These are phyloP conservation scores for Jacana jacana DNA, from an alignment of 2,113 vertebrate species.

Conservation along the genomic window DNA sequence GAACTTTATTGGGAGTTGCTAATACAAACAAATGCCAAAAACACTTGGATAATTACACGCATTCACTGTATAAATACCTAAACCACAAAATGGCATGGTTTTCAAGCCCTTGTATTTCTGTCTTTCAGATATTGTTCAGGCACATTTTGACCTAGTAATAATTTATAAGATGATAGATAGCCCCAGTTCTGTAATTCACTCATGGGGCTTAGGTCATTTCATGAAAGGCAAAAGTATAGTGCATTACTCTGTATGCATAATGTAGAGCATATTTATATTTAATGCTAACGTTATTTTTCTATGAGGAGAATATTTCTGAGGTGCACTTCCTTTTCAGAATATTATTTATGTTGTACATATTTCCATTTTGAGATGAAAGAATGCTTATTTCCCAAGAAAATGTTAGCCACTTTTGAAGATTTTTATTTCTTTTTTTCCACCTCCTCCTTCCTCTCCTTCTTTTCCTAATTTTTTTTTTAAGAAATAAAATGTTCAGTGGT, in stretches of 20 bases:
- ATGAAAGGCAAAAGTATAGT: conserved; percentile 13
- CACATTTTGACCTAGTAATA: conserved; percentile 34
- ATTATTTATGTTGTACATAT: not conserved
- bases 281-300: conserved; percentile 23
- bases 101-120: not conserved
- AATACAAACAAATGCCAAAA: not conserved
- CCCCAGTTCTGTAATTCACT: conserved; percentile 32
- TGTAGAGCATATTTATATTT: conserved; percentile 46
- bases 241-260: conserved; percentile 50
- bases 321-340: not conserved
- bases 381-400: not conserved
- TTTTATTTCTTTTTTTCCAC: not conserved
- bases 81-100: not conserved
- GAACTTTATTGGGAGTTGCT: not conserved
- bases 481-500: not conserved
- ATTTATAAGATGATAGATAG: conserved; percentile 3
- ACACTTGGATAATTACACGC: not conserved
- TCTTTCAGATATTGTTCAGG: not conserved
- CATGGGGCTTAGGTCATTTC: conserved; percentile 3
- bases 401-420: not conserved
- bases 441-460: not conserved
- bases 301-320: conserved; percentile 6
- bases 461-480: not conserved
- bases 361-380: not conserved
- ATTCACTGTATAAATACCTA: not conserved